phyloP scores from a whole-genome alignment of 2,888 invertebrate genomes.

The Galerucella pusilla region DNA sequence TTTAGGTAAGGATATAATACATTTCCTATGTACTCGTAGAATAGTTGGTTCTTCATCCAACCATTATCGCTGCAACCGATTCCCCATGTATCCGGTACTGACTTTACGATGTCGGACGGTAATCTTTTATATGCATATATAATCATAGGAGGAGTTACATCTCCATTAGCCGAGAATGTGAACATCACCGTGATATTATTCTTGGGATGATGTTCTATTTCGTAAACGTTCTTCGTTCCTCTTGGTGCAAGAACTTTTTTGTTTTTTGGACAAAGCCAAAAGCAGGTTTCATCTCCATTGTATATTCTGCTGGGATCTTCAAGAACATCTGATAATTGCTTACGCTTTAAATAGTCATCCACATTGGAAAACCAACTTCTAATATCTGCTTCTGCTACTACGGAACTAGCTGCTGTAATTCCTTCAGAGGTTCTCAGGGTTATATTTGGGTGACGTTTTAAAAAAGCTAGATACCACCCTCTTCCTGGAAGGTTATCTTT shows the following conservation, averaged over 20 bases:
- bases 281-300: too few relatives aligned
- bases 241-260: not conserved
- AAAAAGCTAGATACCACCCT: too few relatives aligned
- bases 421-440: too few relatives aligned
- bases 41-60: slow-evolving; percentile 41
- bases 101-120: not conserved
- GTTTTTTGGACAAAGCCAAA: too few relatives aligned
- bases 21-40: slow-evolving; percentile 37
- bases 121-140: not conserved
- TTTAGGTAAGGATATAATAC: slow-evolving; percentile 23
- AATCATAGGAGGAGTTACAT: not conserved
- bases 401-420: too few relatives aligned
- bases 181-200: not conserved
- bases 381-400: too few relatives aligned
- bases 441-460: too few relatives aligned
- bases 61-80: slow-evolving; percentile 28
- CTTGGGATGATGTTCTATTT: not conserved
- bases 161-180: not conserved
- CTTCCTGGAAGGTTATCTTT: too few relatives aligned
- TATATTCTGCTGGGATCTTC: too few relatives aligned
- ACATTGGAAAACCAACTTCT: too few relatives aligned
- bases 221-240: not conserved
- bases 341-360: too few relatives aligned
- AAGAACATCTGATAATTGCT: too few relatives aligned
- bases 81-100: not conserved